phyloP scores from a whole-genome alignment of 2,113 vertebrate species.

The Hydrochoerus hydrochaeris region DNA sequence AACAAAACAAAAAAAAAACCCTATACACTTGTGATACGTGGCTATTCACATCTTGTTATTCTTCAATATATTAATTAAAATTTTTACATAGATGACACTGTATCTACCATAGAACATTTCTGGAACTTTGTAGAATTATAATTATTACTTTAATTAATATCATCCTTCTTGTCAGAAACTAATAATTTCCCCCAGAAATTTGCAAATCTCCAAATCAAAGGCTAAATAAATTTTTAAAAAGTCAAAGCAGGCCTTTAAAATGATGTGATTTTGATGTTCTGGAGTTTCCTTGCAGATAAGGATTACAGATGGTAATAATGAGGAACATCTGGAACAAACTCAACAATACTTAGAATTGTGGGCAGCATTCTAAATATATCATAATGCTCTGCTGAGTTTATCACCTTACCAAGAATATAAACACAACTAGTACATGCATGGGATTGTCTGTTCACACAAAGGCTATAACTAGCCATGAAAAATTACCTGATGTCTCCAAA shows the following conservation, averaged over 20 bases:
- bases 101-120: background rate
- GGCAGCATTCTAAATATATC: background rate
- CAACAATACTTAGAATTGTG: background rate
- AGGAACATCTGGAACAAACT: background rate
- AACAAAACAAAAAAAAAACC: background rate
- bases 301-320: background rate
- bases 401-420: background rate
- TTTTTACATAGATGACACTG: background rate
- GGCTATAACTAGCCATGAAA: background rate
- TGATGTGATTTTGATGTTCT: background rate
- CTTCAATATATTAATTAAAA: background rate
- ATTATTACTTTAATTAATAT: background rate
- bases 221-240: slow-evolving; percentile 19
- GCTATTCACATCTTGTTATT: background rate
- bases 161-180: slow-evolving; percentile 20
- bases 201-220: slow-evolving; percentile 11
- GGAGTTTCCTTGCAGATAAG: background rate
- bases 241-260: background rate
- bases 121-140: background rate
- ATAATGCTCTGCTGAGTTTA: background rate
- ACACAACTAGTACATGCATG: background rate
- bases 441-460: background rate
- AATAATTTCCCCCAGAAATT: background rate
- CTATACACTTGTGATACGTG: background rate
- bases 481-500: background rate